These are phyloP conservation scores for Alectoris magna DNA, from an alignment of 2,797 vertebrate genomes.

Conservation along the genomic window DNA sequence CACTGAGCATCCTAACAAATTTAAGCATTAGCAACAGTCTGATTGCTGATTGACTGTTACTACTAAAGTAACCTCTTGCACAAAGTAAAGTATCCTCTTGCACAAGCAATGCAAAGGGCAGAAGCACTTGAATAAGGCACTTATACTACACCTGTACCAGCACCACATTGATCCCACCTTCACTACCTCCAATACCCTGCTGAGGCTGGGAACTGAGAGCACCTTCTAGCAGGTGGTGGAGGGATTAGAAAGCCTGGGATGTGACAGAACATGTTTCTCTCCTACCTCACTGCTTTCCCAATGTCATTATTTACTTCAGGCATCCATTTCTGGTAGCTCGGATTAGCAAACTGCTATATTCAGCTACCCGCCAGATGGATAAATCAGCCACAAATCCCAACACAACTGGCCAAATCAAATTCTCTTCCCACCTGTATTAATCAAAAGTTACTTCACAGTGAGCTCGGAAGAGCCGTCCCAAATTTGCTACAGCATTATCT, in stretches of 20 bases:
- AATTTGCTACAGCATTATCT: not conserved
- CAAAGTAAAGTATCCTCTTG: not conserved
- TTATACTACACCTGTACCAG: not conserved
- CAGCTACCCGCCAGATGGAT: not conserved
- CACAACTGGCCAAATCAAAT: not conserved
- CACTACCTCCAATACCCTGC: fast-evolving
- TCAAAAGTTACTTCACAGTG: not conserved
- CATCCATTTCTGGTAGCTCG: not conserved
- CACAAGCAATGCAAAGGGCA: not conserved
- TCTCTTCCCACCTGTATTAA: not conserved
- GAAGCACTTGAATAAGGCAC: no score
- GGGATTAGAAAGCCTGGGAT: not conserved
- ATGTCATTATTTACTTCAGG: not conserved
- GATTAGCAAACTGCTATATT: not conserved
- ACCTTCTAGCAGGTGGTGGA: not conserved
- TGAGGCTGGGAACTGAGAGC: not conserved
- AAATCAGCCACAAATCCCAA: not conserved
- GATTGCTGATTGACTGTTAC: not conserved
- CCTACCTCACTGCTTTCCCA: not conserved
- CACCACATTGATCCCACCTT: not conserved
- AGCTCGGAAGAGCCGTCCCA: not conserved
- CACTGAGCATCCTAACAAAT: not conserved
- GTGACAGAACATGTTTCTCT: not conserved
- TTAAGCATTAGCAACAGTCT: not conserved
- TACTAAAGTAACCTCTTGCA: not conserved